phyloP scores from a whole-genome alignment of 2,797 vertebrate species.

The Hybognathus amarus region DNA sequence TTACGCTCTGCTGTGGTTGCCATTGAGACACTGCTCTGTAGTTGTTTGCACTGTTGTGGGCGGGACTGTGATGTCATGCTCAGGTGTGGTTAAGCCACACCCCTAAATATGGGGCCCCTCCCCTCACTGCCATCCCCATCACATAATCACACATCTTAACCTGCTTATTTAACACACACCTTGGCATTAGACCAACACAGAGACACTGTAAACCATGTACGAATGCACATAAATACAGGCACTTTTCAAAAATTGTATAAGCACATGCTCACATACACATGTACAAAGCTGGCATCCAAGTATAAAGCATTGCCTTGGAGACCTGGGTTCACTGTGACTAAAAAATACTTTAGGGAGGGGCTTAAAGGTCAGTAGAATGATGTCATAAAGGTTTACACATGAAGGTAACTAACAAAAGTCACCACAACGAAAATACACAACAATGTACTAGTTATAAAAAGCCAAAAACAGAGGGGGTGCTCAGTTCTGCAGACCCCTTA shows the following conservation, averaged over 20 bases:
- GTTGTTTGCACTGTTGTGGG: slow-evolving; percentile 51
- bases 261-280: slow-evolving; percentile 12
- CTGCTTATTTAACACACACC: not conserved
- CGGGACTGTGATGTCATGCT: slow-evolving; percentile 46
- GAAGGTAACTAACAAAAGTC: not conserved
- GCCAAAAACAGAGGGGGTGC: slow-evolving; percentile 19
- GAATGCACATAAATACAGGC: slow-evolving; percentile 18
- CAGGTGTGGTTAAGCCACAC: slow-evolving; percentile 37
- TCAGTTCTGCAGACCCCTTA: not conserved
- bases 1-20: not conserved
- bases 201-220: slow-evolving; percentile 6
- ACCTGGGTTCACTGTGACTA: slow-evolving; percentile 92
- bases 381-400: slow-evolving; percentile 24
- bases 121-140: slow-evolving; percentile 16
- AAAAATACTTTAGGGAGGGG: slow-evolving; percentile 58
- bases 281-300: slow-evolving; percentile 53
- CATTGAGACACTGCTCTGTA: slow-evolving; percentile 32
- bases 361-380: slow-evolving; percentile 52
- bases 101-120: slow-evolving; percentile 35
- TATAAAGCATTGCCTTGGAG: slow-evolving; percentile 76
- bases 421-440: not conserved
- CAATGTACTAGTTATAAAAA: not conserved
- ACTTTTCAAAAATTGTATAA: slow-evolving; percentile 20
- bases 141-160: not conserved
- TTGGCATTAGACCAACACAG: slow-evolving; percentile 4